Base-by-base conservation (phyloP, 1,140 invertebrate genomes). In the honey bee (Apis mellifera) region DNA sequence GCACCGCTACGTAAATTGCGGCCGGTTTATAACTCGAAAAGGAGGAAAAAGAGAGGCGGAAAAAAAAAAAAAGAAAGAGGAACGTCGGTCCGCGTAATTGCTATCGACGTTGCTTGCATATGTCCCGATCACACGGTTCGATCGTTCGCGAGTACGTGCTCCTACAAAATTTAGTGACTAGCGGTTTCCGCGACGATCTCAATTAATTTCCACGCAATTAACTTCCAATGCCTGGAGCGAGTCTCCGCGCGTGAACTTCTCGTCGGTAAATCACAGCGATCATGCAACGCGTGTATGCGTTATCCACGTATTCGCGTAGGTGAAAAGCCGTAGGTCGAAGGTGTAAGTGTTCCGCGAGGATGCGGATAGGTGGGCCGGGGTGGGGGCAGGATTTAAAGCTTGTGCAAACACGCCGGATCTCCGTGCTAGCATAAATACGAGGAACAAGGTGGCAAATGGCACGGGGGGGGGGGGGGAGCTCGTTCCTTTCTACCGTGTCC, bases 401-500 rank as follows among this genome's bases (percentile, higher is more conserved):
- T 66, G 72, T 62, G 82, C 71, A 88, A 90, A 88, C 84, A 87
- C 81, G 77, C 77, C 76, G 89, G 85, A 90, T 91, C 86, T 87
- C 78, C 75, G 82, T 64, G 68, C 84, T 82, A 77, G 74, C 77
- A 78, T 82, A 89, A 89, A 89, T 89, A 82, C 78, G 68, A 84
- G 84, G 85, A 88, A 90, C 85, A 88, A 90, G 86, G 90, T 92
- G 89, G 84, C 90, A 89, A 90, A 90, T 85, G 83, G 87, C 84
- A 85, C 78, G 32, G 32, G 80, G 84, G 86, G 84, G 32, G 32
- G 80, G 84, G 86, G 84, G 84, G 75, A 82, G 74, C 86, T 89
- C 73, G 85, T 91, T 85, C 87, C 87, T 89, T 87, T 84, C 54
- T 64, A n/a, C 54, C 11, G 68, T 79, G 72, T 72, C 68, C 23